A percentile compares a stretch with the other conserved stretches of the same genome.
These are phyloP conservation scores for Siniperca knerii DNA, from an alignment of 2,113 vertebrate species.

Conservation along the genomic window DNA sequence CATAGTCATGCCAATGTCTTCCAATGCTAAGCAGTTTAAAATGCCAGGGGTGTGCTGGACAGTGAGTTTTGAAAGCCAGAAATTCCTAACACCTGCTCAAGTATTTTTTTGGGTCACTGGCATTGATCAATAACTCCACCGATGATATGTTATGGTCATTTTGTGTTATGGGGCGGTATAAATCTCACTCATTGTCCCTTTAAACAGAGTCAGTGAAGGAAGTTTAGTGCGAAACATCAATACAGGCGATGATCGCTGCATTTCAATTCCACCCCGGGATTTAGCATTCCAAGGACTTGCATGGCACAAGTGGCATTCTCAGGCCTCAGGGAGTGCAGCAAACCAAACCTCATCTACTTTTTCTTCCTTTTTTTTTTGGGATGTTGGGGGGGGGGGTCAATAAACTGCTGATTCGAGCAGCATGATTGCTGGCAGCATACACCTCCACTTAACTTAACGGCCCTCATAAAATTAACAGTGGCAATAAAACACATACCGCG, in stretches of 20 bases:
- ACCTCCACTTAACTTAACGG: constrained; percentile 81
- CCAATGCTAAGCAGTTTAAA: neutral
- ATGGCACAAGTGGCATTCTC: constrained; percentile 1
- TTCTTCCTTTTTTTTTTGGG: neutral
- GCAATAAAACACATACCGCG: constrained; percentile 81
- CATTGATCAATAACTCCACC: constrained; percentile 55
- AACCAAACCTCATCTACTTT: constrained; percentile 45
- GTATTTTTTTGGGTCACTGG: constrained; percentile 37
- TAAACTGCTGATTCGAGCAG: constrained; percentile 78
- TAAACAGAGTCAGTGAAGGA: constrained; percentile 47
- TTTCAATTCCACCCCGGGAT: constrained; percentile 38
- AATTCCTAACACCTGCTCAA: constrained; percentile 41
- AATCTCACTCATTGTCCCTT: constrained; percentile 56
- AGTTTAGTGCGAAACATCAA: constrained; percentile 49
- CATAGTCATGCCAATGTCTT: neutral
- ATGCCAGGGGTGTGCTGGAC: constrained; percentile 5
- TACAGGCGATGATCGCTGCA: constrained; percentile 26
- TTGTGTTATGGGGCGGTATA: constrained; percentile 47
- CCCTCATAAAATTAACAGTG: constrained; percentile 83
- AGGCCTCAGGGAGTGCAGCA: neutral
- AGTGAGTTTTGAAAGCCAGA: neutral
- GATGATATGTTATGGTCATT: constrained; percentile 59
- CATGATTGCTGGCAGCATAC: constrained; percentile 75
- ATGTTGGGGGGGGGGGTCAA: constrained; percentile 4
- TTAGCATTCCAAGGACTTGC: constrained; percentile 18